A percentile compares a stretch with the other conserved stretches of the same genome.
Conservation (phyloP, 2,888 invertebrate genomes). For the Patella caerulea region DNA sequence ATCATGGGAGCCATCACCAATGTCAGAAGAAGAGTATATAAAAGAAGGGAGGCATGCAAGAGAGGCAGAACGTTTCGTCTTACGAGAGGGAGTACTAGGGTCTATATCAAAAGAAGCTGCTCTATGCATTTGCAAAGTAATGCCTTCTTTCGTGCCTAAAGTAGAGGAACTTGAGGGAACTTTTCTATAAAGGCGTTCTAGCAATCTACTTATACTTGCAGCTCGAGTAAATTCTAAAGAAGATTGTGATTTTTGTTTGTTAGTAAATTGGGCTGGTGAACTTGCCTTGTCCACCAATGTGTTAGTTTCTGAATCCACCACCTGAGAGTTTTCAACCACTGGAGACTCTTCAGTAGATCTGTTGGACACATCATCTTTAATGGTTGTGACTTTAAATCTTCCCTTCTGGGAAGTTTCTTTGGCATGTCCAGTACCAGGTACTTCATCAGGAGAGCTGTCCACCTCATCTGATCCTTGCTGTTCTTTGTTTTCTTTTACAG, state of each 20-base stretch:
- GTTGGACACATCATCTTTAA: constrained; percentile 34
- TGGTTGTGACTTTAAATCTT: constrained; percentile 55
- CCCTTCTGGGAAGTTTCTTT: constrained; percentile 38
- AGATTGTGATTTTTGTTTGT: constrained; percentile 19
- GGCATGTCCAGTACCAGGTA: constrained; percentile 27
- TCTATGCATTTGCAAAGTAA: constrained; percentile 14
- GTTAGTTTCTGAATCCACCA: constrained; percentile 28
- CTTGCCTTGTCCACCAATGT: constrained; percentile 24
- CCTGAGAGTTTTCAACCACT: constrained; percentile 20
- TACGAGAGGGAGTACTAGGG: background rate
- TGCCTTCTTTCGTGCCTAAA: background rate
- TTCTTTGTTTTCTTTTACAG: constrained; percentile 48
- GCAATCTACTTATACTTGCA: constrained; percentile 17
- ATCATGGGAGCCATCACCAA: constrained; percentile 27
- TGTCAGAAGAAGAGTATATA: constrained; percentile 18
- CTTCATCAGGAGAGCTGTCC: constrained; percentile 16
- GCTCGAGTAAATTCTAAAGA: constrained; percentile 9
- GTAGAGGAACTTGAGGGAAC: constrained; percentile 14
- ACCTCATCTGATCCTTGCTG: constrained; percentile 1
- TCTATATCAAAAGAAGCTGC: constrained; percentile 27
- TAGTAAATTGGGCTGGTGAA: constrained; percentile 17
- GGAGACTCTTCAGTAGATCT: constrained; percentile 24
- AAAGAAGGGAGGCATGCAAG: constrained; percentile 23
- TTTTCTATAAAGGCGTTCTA: constrained; percentile 21
- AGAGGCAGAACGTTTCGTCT: constrained; percentile 32